Base-by-base conservation (phyloP, 2,797 vertebrate genomes). In the Neomorphus geoffroyi region DNA sequence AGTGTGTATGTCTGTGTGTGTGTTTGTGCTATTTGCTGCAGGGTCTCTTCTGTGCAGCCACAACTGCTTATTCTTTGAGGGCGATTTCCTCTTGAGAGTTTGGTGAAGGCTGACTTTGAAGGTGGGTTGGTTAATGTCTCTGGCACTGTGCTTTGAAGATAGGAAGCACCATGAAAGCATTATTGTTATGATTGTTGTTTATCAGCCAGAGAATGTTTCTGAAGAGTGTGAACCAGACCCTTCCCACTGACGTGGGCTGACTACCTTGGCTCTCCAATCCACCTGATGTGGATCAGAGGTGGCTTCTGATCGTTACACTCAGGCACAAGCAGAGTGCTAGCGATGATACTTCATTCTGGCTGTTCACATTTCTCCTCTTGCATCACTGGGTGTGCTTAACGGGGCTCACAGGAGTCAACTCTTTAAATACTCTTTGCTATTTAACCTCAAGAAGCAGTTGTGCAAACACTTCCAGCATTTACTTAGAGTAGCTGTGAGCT, bases 161-260 rank as follows among this genome's bases (percentile, higher is more conserved):
- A 24, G 0, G 16, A 70, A 62, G 53, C 15, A 57, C 26, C 5
- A 2, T 9, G 24, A 53, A 69, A 80, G 8, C 7, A 39, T 12
- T 77, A 35, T 7, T 13, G 1, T 27, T 83, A 14, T 3, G 26
- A 19, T 56, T n/a, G 51, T 7, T 41, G 43, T 54, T 45, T 9
- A 33, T 75, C 69, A 88, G 12, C 21, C 26, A 32, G 48, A 60
- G 51, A n/a, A 70, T 4, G 11, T 73, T 80, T 60, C 66, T 80
- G 41, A n/a, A 32, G 43, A 22, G 28, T 1, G 3, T 51, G 81
- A 57, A 21, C 15, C 18, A 33, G n/a, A 18, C 60, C 39, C 24
- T 61, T 74, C 33, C 22, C 1, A 1, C 28, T 19, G 67, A 11
- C 9, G 5, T 0, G 3, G 32, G 13, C 0, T 6, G 54, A 16